Percentiles rank a stretch among this genome's conserved stretches.
These are phyloP conservation scores for Paramisgurnus dabryanus DNA, from an alignment of 2,113 vertebrate genomes.

Conservation along the genomic window DNA sequence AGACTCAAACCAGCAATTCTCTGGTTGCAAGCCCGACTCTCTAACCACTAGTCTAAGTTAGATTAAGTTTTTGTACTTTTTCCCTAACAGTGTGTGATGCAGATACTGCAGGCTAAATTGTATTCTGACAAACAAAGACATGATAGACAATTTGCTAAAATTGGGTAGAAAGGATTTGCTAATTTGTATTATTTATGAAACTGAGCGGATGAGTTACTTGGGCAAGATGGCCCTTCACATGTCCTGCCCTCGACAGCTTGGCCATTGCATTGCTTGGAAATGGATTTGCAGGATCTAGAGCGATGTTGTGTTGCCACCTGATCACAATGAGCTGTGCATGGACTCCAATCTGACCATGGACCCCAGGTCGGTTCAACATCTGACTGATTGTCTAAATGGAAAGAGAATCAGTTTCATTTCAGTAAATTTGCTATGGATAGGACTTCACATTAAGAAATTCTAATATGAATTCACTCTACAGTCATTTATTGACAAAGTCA, in stretches of 20 bases:
- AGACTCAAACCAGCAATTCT: no score
- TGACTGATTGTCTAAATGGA: constrained; percentile 56
- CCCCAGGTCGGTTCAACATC: constrained; percentile 76
- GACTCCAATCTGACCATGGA: constrained; percentile 88
- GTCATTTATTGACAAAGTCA: neutral
- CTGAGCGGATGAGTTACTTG: constrained; percentile 61
- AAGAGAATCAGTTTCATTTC: neutral
- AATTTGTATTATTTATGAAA: neutral
- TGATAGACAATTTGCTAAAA: no score
- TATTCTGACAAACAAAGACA: no score
- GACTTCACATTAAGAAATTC: no score
- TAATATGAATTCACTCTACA: neutral
- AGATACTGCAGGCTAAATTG: no score
- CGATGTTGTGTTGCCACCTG: constrained; percentile 83
- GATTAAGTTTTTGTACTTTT: no score
- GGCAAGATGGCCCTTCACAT: constrained; percentile 82
- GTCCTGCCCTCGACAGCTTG: constrained; percentile 79
- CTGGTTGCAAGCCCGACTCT: no score
- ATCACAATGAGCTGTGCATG: constrained; percentile 84
- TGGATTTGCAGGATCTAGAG: constrained; percentile 80
- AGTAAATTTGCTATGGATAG: no score
- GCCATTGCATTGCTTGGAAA: constrained; percentile 77
- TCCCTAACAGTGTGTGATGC: no score
- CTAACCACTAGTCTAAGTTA: no score
- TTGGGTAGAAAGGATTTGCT: neutral